A percentile compares a stretch with the other conserved stretches of the same genome.
These are phyloP conservation scores for Congeria kusceri DNA, from an alignment of 2,888 invertebrate species.

Conservation along the genomic window DNA sequence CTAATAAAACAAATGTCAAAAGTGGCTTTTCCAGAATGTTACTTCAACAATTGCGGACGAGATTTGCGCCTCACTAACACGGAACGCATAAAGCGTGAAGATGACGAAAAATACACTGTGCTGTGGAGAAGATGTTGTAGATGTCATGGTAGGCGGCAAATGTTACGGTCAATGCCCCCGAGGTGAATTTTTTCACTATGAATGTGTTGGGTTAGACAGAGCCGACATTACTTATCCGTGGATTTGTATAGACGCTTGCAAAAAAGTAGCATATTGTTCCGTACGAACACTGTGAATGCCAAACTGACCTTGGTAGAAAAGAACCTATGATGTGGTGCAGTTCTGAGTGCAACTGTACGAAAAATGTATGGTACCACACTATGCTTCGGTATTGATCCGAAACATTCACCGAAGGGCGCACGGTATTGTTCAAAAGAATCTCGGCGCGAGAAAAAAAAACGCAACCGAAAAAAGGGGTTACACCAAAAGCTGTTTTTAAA, in stretches of 20 bases:
- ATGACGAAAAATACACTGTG: neutral
- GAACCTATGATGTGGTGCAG: slow-evolving; percentile 57
- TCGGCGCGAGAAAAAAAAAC: neutral
- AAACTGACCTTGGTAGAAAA: slow-evolving; percentile 37
- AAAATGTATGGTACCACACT: slow-evolving; percentile 53
- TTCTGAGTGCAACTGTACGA: slow-evolving; percentile 25
- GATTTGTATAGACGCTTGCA: slow-evolving; percentile 45
- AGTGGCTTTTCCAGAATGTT: slow-evolving; percentile 13
- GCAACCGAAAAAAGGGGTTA: no score
- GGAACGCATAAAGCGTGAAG: slow-evolving; percentile 10
- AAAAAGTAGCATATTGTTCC: neutral
- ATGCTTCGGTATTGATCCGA: slow-evolving; percentile 43
- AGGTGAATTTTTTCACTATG: slow-evolving; percentile 51
- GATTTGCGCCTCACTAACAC: slow-evolving; percentile 22
- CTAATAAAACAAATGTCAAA: neutral
- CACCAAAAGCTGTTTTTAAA: slow-evolving; percentile 7
- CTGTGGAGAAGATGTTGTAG: slow-evolving; percentile 44
- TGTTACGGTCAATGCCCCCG: slow-evolving; percentile 18
- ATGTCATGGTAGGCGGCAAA: slow-evolving; percentile 43
- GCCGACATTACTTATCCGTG: slow-evolving; percentile 24
- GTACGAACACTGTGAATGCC: slow-evolving; percentile 48
- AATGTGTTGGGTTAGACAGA: slow-evolving; percentile 34
- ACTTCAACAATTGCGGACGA: slow-evolving; percentile 11
- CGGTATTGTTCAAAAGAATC: slow-evolving; percentile 50
- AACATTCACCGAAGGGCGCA: slow-evolving; percentile 39